Evolutionary conservation across 2,888 invertebrate genomes (phyloP).

Genomic region (Schizotus pectinicornis): DNA sequence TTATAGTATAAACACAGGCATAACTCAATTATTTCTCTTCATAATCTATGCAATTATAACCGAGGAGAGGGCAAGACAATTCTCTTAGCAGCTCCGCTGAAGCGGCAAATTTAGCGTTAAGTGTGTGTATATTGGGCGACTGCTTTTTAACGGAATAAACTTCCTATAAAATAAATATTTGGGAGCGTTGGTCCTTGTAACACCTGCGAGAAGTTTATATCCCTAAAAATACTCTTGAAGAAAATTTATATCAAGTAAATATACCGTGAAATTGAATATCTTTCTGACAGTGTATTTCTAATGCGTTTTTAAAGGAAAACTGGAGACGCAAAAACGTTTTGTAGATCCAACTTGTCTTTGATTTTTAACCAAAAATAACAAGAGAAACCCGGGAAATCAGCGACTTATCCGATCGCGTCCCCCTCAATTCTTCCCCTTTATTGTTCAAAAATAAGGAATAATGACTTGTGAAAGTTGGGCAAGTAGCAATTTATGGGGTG

Average conservation of each 20-base stretch:
- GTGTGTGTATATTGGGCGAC: not conserved
- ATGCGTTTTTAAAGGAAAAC: constrained; percentile 35
- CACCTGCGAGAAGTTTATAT: constrained; percentile 44
- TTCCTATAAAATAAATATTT: constrained; percentile 31
- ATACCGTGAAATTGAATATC: constrained; percentile 47
- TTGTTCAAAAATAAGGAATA: constrained; percentile 21
- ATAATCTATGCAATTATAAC: constrained; percentile 37
- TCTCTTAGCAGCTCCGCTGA: constrained; percentile 7
- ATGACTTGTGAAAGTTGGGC: constrained; percentile 29
- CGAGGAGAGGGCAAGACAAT: constrained; percentile 22
- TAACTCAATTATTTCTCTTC: constrained; percentile 35
- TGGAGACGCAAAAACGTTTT: constrained; percentile 29
- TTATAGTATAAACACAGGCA: constrained; percentile 34
- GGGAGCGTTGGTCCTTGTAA: constrained; percentile 36
- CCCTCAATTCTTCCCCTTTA: constrained; percentile 14
- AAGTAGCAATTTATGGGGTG: constrained; percentile 32
- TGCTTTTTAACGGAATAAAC: not conserved
- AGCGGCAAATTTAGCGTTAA: not conserved
- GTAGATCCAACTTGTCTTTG: constrained; percentile 23
- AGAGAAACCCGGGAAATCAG: not conserved
- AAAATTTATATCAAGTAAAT: constrained; percentile 46
- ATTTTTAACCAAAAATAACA: constrained; percentile 22
- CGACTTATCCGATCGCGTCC: not conserved
- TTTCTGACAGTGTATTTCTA: constrained; percentile 41
- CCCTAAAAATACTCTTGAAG: constrained; percentile 38